Base-by-base conservation (phyloP, 2,113 vertebrate genomes). In the Paedocypris sp. region DNA sequence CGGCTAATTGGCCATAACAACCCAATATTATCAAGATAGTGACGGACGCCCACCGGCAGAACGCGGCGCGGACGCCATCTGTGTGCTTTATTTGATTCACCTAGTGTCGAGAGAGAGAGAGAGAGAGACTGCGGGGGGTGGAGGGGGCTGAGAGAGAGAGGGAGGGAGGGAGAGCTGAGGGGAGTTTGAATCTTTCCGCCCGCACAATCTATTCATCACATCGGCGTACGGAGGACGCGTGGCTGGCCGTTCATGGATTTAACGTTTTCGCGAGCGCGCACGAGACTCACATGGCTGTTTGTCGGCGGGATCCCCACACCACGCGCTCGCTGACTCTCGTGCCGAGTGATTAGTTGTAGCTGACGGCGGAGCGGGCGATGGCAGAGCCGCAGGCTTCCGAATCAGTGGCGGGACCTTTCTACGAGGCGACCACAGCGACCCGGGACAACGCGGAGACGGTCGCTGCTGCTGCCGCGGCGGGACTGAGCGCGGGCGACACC, bases 321-420 rank as follows among this genome's bases (percentile, higher is more conserved):
- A 67, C 77, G 79, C 73, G 72, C 69, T 59, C 67, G 54, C 64
- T 69, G 61, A 38, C 64, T 28, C 23, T 33, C 13, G 43, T 31
- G 26, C 36, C 32, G 62, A 43, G 60, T 51, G 23, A 9, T 25
- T 60, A 71, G 72, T 67, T 52, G 39, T 70, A 73, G 77, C 72
- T 83, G 78, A 76, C 69, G 49, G 62, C 54, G 57, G 71, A 51
- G 67, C 72, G 67, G 70, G 77, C 68, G 76, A 87, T 87, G 85
- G 84, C 81, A 45, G 82, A 80, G 76, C 70, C 80, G 20, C 80
- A 76, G 60, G 68, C 82, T 72, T 80, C 78, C 33, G 82, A 83
- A 52, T 70, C 67, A 19, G 57, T 73, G 42, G 78, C 78, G 74
- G 84, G 82, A 80, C 80, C 78, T 70, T 75, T 76, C 52, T 10